phyloP scores from a whole-genome alignment of 2,888 invertebrate genomes.

The Eristalis intricaria region DNA sequence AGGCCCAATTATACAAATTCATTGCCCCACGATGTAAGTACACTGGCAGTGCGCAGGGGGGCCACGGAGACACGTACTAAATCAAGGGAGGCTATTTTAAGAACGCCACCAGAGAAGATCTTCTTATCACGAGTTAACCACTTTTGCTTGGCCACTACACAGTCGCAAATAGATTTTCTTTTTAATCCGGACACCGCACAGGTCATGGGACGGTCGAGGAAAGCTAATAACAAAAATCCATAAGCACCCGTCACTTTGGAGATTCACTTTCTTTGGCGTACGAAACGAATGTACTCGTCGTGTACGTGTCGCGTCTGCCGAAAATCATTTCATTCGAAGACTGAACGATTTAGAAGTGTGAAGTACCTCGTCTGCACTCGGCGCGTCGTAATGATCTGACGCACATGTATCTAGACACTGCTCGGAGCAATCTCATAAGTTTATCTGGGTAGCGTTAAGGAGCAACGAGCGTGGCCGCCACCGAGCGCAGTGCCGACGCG shows the following conservation, averaged over 20 bases:
- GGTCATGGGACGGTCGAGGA: background rate
- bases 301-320: background rate
- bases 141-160: background rate
- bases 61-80: background rate
- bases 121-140: background rate
- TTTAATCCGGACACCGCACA: background rate
- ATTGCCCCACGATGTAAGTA: background rate
- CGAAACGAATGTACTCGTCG: background rate
- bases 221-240: background rate
- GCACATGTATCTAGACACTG: constrained; percentile 53
- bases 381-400: constrained; percentile 35
- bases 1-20: background rate
- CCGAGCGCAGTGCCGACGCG: background rate
- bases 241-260: background rate
- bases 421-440: constrained; percentile 27
- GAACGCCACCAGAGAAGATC: background rate
- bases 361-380: constrained; percentile 1
- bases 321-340: constrained; percentile 7
- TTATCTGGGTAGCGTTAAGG: constrained; percentile 18
- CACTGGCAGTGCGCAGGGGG: background rate
- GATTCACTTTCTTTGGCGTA: constrained; percentile 24
- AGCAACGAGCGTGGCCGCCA: background rate
- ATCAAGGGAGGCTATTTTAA: background rate
- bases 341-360: background rate
- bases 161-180: background rate